These are phyloP conservation scores for Phocides pigmalion DNA, from an alignment of 1,140 invertebrate species.

Conservation along the genomic window DNA sequence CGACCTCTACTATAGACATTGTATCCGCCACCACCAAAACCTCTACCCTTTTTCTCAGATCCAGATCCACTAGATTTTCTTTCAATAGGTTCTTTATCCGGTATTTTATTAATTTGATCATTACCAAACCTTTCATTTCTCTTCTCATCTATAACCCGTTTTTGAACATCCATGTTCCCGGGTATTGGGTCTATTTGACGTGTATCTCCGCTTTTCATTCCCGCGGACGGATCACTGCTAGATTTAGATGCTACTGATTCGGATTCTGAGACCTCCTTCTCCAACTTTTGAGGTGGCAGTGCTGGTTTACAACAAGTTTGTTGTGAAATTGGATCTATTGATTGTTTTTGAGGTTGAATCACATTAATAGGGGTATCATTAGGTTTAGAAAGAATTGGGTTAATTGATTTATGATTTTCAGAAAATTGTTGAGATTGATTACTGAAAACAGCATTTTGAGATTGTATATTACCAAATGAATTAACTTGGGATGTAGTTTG, in stretches of 20 bases:
- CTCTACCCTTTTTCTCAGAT: slow-evolving; percentile 80
- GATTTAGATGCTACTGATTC: slow-evolving; percentile 69
- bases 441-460: slow-evolving; percentile 48
- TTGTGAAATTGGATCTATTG: slow-evolving; percentile 47
- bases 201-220: slow-evolving; percentile 50
- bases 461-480: slow-evolving; percentile 45
- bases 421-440: slow-evolving; percentile 53
- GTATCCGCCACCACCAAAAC: slow-evolving; percentile 68
- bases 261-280: slow-evolving; percentile 69
- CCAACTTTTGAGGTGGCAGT: slow-evolving; percentile 58
- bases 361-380: slow-evolving; percentile 46
- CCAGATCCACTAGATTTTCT: slow-evolving; percentile 81
- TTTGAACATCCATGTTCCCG: slow-evolving; percentile 49
- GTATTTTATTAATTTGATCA: slow-evolving; percentile 67
- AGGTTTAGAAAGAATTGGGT: slow-evolving; percentile 48
- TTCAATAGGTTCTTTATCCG: slow-evolving; percentile 74
- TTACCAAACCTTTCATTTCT: slow-evolving; percentile 62
- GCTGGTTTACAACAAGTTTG: slow-evolving; percentile 50
- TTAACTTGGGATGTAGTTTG: slow-evolving; percentile 41
- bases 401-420: slow-evolving; percentile 37
- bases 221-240: slow-evolving; percentile 54
- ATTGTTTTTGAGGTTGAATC: slow-evolving; percentile 50
- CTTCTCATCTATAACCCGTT: slow-evolving; percentile 63
- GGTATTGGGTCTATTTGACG: slow-evolving; percentile 56
- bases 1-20: slow-evolving; percentile 76